These are phyloP conservation scores for Arvicanthis niloticus DNA, from an alignment of 2,113 vertebrate genomes.

Conservation along the genomic window DNA sequence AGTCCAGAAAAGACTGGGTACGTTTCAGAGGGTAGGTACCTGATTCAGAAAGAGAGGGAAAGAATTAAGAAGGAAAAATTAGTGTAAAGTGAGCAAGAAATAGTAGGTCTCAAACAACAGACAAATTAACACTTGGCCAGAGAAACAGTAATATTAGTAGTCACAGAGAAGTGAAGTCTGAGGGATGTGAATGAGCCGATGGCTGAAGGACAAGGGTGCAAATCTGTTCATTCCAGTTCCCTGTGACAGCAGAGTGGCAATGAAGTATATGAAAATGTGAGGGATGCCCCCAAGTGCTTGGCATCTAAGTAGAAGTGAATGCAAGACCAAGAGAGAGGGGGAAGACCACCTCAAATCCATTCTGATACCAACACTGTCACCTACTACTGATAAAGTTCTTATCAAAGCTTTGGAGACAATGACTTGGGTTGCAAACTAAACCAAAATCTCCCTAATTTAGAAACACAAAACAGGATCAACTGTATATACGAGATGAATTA, in stretches of 20 bases:
- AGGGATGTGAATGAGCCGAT: neutral
- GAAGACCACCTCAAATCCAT: neutral
- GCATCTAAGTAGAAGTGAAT: neutral
- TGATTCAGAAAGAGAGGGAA: constrained; percentile 87
- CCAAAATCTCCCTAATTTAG: neutral
- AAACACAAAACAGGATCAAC: neutral
- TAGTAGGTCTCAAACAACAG: constrained; percentile 69
- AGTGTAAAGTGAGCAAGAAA: constrained; percentile 76
- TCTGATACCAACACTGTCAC: neutral
- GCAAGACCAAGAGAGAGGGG: neutral
- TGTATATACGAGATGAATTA: neutral
- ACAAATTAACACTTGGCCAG: constrained; percentile 52
- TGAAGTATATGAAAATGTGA: neutral
- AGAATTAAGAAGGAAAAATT: constrained; percentile 86
- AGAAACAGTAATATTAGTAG: constrained; percentile 51
- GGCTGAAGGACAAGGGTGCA: neutral
- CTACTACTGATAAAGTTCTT: neutral
- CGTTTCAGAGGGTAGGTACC: constrained; percentile 89
- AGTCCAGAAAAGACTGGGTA: constrained; percentile 87
- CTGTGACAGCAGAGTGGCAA: neutral
- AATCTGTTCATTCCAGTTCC: neutral
- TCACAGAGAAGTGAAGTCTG: neutral
- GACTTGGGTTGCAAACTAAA: neutral
- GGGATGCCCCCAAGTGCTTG: neutral
- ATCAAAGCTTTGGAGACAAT: neutral